Conservation (phyloP, 2,797 vertebrate species). For the Champsocephalus gunnari region DNA sequence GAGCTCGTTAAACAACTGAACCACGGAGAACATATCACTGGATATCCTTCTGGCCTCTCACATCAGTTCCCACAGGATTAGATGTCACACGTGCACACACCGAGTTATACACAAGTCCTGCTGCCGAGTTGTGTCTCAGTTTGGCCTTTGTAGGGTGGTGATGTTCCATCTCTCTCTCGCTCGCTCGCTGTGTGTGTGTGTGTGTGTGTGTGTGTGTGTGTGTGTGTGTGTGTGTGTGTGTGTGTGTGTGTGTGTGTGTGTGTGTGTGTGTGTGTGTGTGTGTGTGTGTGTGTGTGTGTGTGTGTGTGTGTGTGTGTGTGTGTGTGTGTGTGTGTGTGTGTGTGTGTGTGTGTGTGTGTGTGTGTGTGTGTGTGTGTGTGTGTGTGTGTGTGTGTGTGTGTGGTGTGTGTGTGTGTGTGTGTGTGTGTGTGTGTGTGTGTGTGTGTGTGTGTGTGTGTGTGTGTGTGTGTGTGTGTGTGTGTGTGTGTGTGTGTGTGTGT, state of each 20-base stretch:
- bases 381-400: slow-evolving; percentile 54
- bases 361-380: slow-evolving; percentile 52
- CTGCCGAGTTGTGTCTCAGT: slow-evolving; percentile 63
- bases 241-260: slow-evolving; percentile 50
- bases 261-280: slow-evolving; percentile 50
- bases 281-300: slow-evolving; percentile 54
- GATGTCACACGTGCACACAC: slow-evolving; percentile 54
- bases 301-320: slow-evolving; percentile 9
- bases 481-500: slow-evolving; percentile 3
- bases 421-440: slow-evolving; percentile 51
- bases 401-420: slow-evolving; percentile 51
- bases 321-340: slow-evolving; percentile 8
- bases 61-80: slow-evolving; percentile 76
- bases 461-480: slow-evolving; percentile 4
- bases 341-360: slow-evolving; percentile 2
- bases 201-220: not conserved
- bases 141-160: slow-evolving; percentile 68
- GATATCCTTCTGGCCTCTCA: slow-evolving; percentile 27
- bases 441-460: slow-evolving; percentile 31
- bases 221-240: slow-evolving; percentile 54
- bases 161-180: slow-evolving; percentile 53
- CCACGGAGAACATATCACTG: slow-evolving; percentile 2
- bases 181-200: not conserved
- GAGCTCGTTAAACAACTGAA: not conserved
- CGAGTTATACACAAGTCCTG: slow-evolving; percentile 38